phyloP scores from a whole-genome alignment of 2,113 vertebrate genomes.

The Gadus macrocephalus region DNA sequence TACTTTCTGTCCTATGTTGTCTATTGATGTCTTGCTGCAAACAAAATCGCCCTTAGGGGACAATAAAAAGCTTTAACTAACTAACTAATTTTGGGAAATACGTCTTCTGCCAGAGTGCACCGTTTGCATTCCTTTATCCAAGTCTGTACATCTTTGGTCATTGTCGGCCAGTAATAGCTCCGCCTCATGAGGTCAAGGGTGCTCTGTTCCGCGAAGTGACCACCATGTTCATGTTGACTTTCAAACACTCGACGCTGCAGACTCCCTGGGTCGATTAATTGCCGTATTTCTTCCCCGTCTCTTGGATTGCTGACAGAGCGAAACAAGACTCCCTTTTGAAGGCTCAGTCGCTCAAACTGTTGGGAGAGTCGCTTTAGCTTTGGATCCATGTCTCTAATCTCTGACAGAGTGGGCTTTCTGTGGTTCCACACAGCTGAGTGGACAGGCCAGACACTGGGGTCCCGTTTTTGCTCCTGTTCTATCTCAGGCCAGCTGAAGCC shows the following conservation, averaged over 20 bases:
- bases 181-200: neutral
- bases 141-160: conserved; percentile 2
- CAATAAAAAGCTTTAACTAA: too few species aligned
- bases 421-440: conserved; percentile 5
- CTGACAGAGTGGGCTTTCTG: neutral
- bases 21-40: too few species aligned
- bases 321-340: conserved; percentile 13
- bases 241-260: conserved; percentile 3
- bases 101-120: conserved; percentile 14
- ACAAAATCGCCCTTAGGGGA: too few species aligned
- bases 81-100: neutral
- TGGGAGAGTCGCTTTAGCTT: neutral
- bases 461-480: neutral
- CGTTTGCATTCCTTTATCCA: conserved; percentile 14
- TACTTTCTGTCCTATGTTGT: too few species aligned
- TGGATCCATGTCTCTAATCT: neutral
- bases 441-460: neutral
- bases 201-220: conserved; percentile 7
- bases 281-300: too few species aligned
- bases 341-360: conserved; percentile 7
- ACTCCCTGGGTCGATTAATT: conserved; percentile 2
- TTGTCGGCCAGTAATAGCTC: conserved; percentile 10
- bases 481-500: conserved; percentile 11
- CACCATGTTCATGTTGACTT: conserved; percentile 8
- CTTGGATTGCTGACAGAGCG: neutral